A percentile compares a stretch with the other conserved stretches of the same genome.
phyloP scores from a whole-genome alignment of 1,140 invertebrate genomes.

The Branchinecta lynchi region DNA sequence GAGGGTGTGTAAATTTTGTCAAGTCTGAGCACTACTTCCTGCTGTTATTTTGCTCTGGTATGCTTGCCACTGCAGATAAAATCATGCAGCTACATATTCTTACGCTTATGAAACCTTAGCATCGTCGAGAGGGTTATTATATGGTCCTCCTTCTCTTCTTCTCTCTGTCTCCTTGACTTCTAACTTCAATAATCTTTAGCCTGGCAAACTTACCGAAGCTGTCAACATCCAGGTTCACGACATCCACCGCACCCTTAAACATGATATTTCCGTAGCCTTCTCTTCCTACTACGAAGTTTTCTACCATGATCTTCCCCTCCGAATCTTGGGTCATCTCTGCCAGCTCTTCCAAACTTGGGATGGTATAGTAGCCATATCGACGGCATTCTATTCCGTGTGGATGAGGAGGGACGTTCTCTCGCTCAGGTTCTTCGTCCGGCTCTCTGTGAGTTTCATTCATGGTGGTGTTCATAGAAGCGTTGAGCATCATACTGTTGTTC shows the following conservation, averaged over 20 bases:
- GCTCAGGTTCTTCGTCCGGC: slow-evolving; percentile 11
- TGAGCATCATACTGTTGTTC: neutral
- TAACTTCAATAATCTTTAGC: no score
- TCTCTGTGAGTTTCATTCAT: slow-evolving; percentile 15
- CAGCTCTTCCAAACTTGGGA: slow-evolving; percentile 62
- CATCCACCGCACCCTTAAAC: slow-evolving; percentile 70
- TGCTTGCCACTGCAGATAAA: neutral
- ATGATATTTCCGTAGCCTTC: slow-evolving; percentile 81
- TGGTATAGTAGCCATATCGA: slow-evolving; percentile 61
- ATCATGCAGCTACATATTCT: slow-evolving; percentile 13
- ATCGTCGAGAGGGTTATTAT: no score
- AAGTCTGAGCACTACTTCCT: no score
- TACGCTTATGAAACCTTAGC: neutral
- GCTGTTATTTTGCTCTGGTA: no score
- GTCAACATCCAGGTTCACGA: slow-evolving; percentile 76
- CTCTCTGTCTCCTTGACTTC: no score
- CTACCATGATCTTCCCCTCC: slow-evolving; percentile 61
- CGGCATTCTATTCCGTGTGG: slow-evolving; percentile 34
- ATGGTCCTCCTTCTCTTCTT: no score
- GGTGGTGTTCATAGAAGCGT: slow-evolving; percentile 16
- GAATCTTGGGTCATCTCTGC: slow-evolving; percentile 39
- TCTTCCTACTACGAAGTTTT: slow-evolving; percentile 78
- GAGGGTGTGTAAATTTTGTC: no score
- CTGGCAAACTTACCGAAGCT: slow-evolving; percentile 44
- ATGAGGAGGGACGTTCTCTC: slow-evolving; percentile 28